Base-by-base conservation (phyloP, 92 coral and sea anemone genomes). In the Heteractis magnifica region DNA sequence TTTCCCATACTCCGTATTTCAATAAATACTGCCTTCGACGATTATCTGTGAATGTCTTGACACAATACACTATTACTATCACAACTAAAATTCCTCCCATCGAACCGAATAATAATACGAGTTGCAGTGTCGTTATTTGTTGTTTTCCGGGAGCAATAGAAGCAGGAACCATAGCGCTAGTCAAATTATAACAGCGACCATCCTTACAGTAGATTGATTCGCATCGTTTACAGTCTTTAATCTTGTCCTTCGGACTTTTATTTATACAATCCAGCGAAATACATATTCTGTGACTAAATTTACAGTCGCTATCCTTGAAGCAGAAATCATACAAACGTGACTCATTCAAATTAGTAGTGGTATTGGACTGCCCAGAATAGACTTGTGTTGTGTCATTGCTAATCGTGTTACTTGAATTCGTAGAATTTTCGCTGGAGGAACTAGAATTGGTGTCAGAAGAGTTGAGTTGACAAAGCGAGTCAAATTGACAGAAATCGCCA, bases 61-160 rank as follows among this genome's bases (percentile, higher is more conserved):
- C 83, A 77, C 82, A 77, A 71, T 77, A 85, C 5, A 85, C 76
- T 8, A 85, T 85, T 18, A 79, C 52, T 26, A 85, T 85, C 14
- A 85, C 11, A n/a, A 85, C 78, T 12, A 85, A 8, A n/a, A 85
- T 85, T 85, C 83, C 88, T 44, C 88, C 88, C 88, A 85, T 85
- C 20, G 88, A 74, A 78, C 88, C 88, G 53, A 85, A 85, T 65
- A 85, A 79, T 65, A 85, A 56, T 5, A 64, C 76, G 8, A 77
- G 75, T 18, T 85, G 83, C 2, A 85, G 16, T 7, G 83, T 51
- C 10, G 88, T 65, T 10, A 85, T 77, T 2, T 52, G 52, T 50
- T 23, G 65, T 20, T 10, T 18, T 62, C 51, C 56, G 15, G 23
- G 23, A 10, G 21, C 12, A 2, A 23, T 60, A 4, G 21, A 0